Conservation (phyloP, 2,113 vertebrate species). For the Lichenostomus cassidix region DNA sequence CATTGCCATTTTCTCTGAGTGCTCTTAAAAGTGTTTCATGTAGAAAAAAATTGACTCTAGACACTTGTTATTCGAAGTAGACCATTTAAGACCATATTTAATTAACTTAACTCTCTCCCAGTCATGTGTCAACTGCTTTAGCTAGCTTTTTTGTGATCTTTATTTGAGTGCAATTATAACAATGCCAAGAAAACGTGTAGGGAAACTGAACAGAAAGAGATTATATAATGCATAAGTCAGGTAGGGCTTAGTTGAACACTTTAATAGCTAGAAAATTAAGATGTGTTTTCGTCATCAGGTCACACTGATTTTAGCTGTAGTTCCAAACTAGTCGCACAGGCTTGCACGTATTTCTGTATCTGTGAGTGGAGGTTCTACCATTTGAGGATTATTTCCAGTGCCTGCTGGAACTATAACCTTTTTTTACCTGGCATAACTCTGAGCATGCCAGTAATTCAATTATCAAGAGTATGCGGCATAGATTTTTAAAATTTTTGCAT, state of each 20-base stretch:
- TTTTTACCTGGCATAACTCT: constrained; percentile 50
- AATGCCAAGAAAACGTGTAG: background rate
- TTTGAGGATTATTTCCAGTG: background rate
- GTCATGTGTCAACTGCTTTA: background rate
- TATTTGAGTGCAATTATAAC: background rate
- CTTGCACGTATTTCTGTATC: background rate
- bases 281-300: background rate
- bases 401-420: background rate
- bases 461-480: constrained; percentile 34
- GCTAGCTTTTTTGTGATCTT: background rate
- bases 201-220: background rate
- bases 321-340: background rate
- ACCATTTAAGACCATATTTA: background rate
- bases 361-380: background rate
- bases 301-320: background rate
- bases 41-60: background rate
- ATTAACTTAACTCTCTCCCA: background rate
- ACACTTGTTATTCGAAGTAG: background rate
- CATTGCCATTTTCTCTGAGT: background rate
- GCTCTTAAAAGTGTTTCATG: background rate
- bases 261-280: background rate
- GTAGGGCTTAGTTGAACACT: background rate
- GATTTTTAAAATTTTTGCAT: constrained; percentile 66
- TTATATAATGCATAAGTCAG: background rate
- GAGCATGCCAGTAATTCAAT: constrained; percentile 18